phyloP scores from a whole-genome alignment of 2,113 vertebrate genomes.

The Colaptes auratus region DNA sequence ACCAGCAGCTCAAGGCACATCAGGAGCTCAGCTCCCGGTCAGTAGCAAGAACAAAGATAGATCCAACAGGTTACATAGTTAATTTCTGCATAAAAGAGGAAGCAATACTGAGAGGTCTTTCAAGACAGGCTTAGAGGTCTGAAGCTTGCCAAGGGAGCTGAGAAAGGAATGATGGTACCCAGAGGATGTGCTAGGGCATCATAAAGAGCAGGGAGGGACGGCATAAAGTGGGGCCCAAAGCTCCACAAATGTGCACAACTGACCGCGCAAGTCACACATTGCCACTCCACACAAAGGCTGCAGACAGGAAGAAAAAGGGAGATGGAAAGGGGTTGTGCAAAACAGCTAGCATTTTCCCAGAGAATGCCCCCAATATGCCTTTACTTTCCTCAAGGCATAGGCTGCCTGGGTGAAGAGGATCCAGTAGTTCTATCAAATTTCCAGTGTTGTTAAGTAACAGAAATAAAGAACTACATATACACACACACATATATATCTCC shows the following conservation, averaged over 20 bases:
- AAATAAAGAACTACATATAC: not conserved
- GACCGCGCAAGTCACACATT: not conserved
- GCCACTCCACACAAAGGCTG: not conserved
- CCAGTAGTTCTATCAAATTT: not conserved
- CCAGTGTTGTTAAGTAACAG: not conserved
- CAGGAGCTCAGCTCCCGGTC: not conserved
- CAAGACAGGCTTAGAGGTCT: not conserved
- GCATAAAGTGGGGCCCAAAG: not conserved
- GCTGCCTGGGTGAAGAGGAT: not conserved
- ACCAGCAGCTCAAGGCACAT: not conserved
- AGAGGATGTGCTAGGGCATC: not conserved
- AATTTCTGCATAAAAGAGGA: not conserved
- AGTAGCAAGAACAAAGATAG: not conserved
- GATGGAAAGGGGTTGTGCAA: not conserved
- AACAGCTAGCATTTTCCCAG: not conserved
- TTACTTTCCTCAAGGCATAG: not conserved
- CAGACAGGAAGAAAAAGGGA: not conserved
- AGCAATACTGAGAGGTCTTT: not conserved
- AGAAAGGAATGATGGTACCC: rapidly evolving
- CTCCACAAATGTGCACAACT: rapidly evolving
- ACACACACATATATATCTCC: not conserved
- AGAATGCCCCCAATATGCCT: not conserved
- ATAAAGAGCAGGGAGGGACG: not conserved
- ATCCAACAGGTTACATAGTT: not conserved
- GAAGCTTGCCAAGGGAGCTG: not conserved